Base-by-base conservation (phyloP, 2,888 invertebrate species). In the Rhingia rostrata region DNA sequence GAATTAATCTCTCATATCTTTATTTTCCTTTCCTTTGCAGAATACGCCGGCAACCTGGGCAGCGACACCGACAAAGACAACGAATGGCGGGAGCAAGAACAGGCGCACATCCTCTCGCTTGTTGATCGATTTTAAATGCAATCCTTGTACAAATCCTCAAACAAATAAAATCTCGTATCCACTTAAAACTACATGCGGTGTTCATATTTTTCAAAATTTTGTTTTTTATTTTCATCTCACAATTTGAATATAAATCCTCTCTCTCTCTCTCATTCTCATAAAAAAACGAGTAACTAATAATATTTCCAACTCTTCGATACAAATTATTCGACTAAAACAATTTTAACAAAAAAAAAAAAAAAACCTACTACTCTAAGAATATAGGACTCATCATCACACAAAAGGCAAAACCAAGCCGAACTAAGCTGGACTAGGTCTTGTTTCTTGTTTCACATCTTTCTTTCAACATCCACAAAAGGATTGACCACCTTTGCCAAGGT, bases 21-120 rank as follows among this genome's bases (percentile, higher is more conserved):
- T 22, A 22, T 22, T 22, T 22, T 22, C 22, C 22, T 22, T 2
- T 22, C 22, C 0, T 77, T 91, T 90, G 14, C 92, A 96, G 98
- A 98, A 92, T 98, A 98, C 91, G 98, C 98, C 33, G 98, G 98
- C 10, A 98, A 98, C 92, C 93, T 98, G 86, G 98, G 98, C 0
- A 97, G 98, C 89, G 96, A 95, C 33, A 97, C 96, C 67, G 96
- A 96, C 89, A 93, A 94, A 51, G 95, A 96, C 88, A 88, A 86
- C 6, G 91, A 91, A 81, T 96, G 97, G 94, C 94, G 96, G 87
- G 96, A 96, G 90, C 95, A 96, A 87, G 98, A 98, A 89, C 97
- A 98, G 89, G 95, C 97, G 88, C 96, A 97, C 90, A 97, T 98
- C 90, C 92, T 98, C 87, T 96, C 97, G 91, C 93, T 98, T 87